Evolutionary conservation across 35 echinoderm and acorn worm species (phyloP).

Genomic region (Chiridota heheva): DNA sequence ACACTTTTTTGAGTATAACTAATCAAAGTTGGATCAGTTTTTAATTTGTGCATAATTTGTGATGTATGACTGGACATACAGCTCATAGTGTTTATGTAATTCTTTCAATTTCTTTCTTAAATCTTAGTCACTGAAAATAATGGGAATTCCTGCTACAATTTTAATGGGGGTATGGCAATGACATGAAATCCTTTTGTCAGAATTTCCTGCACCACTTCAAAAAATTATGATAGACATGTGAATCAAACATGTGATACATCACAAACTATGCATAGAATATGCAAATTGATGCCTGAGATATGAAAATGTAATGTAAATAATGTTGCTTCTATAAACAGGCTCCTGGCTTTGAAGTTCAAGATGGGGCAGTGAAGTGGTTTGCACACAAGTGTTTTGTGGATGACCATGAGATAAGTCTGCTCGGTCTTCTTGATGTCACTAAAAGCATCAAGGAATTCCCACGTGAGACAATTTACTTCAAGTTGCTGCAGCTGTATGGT

Average conservation of each 20-base stretch:
- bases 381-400: slow-evolving; percentile 65
- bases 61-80: too few species aligned
- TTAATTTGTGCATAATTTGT: too few species aligned
- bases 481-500: slow-evolving; percentile 71
- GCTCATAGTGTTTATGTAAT: too few species aligned
- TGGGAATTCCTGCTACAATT: background rate
- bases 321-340: slow-evolving; percentile 51
- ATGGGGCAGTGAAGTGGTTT: slow-evolving; percentile 76
- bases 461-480: slow-evolving; percentile 81
- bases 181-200: background rate
- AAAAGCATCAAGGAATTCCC: slow-evolving; percentile 80
- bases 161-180: background rate
- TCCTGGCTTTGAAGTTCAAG: slow-evolving; percentile 71
- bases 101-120: too few species aligned
- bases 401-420: slow-evolving; percentile 30
- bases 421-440: slow-evolving; percentile 67
- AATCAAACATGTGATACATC: background rate
- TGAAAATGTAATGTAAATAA: too few species aligned
- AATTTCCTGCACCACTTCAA: background rate
- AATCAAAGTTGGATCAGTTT: too few species aligned
- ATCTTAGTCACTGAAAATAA: too few species aligned
- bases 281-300: too few species aligned
- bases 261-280: too few species aligned
- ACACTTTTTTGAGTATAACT: too few species aligned
- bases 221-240: slow-evolving; percentile 8